Conservation (phyloP, 1,140 invertebrate species). For the Alviniconcha marisindica region DNA sequence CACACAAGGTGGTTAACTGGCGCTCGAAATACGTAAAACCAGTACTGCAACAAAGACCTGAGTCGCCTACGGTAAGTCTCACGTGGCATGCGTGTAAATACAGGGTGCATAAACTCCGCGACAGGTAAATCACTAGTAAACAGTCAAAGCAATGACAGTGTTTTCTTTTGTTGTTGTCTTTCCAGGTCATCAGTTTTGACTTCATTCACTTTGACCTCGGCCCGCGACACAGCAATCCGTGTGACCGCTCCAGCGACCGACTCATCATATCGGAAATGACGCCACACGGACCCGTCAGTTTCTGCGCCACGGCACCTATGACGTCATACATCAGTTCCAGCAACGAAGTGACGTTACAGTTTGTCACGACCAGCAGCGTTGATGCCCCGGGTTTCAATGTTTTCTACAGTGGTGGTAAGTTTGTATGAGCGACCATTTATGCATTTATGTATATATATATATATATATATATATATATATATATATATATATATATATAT, state of each 20-base stretch:
- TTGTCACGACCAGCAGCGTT: slow-evolving; percentile 53
- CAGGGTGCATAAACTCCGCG: no score
- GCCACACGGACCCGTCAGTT: slow-evolving; percentile 41
- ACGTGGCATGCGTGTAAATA: no score
- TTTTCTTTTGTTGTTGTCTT: slow-evolving; percentile 18
- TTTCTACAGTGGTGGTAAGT: slow-evolving; percentile 55
- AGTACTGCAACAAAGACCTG: no score
- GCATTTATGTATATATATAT: no score
- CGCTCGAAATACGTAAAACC: no score
- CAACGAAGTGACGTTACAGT: slow-evolving; percentile 53
- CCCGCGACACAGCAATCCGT: slow-evolving; percentile 45
- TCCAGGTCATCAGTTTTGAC: slow-evolving; percentile 60
- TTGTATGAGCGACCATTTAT: no score
- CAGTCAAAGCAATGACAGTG: no score
- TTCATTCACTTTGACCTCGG: slow-evolving; percentile 66
- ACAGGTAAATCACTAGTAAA: no score
- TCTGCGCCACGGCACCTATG: slow-evolving; percentile 53
- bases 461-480: no score
- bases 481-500: no score
- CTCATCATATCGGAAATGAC: slow-evolving; percentile 56
- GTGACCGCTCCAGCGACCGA: slow-evolving; percentile 53
- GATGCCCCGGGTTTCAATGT: slow-evolving; percentile 63
- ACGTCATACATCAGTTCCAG: slow-evolving; percentile 53
- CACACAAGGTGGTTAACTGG: no score
- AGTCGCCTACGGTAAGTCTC: no score